phyloP scores from a whole-genome alignment of 1,140 invertebrate species.

The Aphaenogaster rudis region DNA sequence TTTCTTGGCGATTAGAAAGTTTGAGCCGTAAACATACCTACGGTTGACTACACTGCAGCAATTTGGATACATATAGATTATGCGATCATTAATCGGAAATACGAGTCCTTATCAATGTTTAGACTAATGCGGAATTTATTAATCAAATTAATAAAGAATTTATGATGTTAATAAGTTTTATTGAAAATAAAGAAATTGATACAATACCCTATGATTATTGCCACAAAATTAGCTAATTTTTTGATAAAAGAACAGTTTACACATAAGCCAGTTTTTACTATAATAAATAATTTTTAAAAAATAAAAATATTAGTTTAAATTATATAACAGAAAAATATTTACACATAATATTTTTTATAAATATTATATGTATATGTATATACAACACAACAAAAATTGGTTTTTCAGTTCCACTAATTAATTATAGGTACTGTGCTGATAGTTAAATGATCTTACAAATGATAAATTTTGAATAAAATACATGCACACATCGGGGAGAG shows the following conservation, averaged over 20 bases:
- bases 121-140: not conserved
- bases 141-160: not conserved
- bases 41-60: not conserved
- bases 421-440: not conserved
- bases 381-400: not conserved
- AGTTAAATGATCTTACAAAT: not conserved
- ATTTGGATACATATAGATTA: constrained; percentile 22
- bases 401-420: not conserved
- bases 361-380: not conserved
- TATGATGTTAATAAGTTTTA: not conserved
- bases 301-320: not conserved
- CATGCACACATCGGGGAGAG: not conserved
- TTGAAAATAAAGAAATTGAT: not conserved
- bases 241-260: not conserved
- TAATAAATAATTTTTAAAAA: not conserved
- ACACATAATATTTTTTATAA: not conserved
- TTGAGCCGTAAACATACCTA: not conserved
- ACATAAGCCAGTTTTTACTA: not conserved
- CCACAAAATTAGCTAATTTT: not conserved
- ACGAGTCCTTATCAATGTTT: not conserved
- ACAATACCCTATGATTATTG: not conserved
- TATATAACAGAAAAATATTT: not conserved
- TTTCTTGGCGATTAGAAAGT: constrained; percentile 51
- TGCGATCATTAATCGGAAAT: not conserved
- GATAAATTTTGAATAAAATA: not conserved